Evolutionary conservation across 2,113 vertebrate species (phyloP).

Genomic region (Edolisoma coerulescens): DNA sequence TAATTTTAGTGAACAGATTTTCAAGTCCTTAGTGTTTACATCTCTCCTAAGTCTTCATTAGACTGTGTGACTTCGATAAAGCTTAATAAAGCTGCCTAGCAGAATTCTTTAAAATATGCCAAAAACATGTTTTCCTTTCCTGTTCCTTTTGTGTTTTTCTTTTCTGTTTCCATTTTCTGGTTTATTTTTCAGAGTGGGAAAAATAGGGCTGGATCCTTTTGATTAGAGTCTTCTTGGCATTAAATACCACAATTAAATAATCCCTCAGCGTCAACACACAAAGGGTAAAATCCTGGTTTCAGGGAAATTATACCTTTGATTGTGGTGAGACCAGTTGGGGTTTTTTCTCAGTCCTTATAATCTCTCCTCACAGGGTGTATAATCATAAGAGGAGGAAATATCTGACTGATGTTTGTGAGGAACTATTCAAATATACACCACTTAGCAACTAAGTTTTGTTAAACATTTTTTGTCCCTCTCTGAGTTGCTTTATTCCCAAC

Average conservation of each 20-base stretch:
- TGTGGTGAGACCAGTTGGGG: not conserved
- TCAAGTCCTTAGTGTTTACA: not conserved
- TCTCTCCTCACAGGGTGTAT: not conserved
- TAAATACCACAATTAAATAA: not conserved
- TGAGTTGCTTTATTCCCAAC: not conserved
- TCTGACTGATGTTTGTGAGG: not conserved
- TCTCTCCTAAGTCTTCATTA: not conserved
- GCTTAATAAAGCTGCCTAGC: not conserved
- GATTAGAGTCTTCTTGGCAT: not conserved
- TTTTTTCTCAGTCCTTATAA: not conserved
- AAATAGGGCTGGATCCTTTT: not conserved
- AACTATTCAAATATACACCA: not conserved
- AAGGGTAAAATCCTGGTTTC: not conserved
- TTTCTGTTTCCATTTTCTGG: not conserved
- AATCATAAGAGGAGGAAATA: not conserved
- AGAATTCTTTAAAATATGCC: not conserved
- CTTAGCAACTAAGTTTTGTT: not conserved
- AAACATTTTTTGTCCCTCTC: not conserved
- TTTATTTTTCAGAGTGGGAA: not conserved
- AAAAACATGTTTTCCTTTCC: not conserved
- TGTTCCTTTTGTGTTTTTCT: not conserved
- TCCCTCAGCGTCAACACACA: not conserved
- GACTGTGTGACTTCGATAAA: not conserved
- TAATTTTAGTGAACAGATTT: not conserved
- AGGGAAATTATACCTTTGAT: not conserved